Evolutionary conservation across 2,113 vertebrate genomes (phyloP), one percentile per base, ranked within the genome.

Genomic region (Eretmochelys imbricata): DNA sequence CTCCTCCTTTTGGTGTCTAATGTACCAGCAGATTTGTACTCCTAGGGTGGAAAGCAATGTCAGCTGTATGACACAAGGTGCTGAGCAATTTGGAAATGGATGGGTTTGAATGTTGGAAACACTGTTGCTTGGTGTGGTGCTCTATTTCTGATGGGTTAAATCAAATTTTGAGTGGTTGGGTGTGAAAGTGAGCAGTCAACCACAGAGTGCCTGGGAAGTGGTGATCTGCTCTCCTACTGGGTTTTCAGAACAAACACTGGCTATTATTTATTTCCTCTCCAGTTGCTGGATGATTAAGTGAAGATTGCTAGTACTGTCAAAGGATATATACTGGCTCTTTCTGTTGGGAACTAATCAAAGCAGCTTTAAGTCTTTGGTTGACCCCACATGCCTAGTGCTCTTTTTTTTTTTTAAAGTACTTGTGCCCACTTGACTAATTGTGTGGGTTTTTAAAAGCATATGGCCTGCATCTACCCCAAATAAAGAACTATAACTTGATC

Each of bases 301-400:
- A 51, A 94, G 92, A 50, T 93, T 93, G 93, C 95, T 85, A 92
- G 94, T 81, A 81, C 84, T 97, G 59, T 89, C 85, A 59, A 16
- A 94, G 89, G 87, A 86, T 48, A 86, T 48, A 53, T 50, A 20
- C n/a, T 91, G 90, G 85, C 95, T 96, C 93, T 89, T 95, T 62
- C 91, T 93, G 14, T 78, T 89, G 90, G 93, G 95, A 95, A 93
- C 94, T 93, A 95, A 93, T 95, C 93, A 53, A 85, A 91, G 93
- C 94, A 96, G 95, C 94, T 95, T 95, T 90, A 72, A 94, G 91
- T 89, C 93, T 94, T 92, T 82, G 80, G 92, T 96, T 96, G 95
- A 92, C 94, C 92, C 62, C 82, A 91, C 96, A 95, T 80, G 96
- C 92, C 80, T 90, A 93, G 95, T 97, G 46, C 83, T 97, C 91